phyloP scores from a whole-genome alignment of 2,113 vertebrate species.

The Odontesthes bonariensis region DNA sequence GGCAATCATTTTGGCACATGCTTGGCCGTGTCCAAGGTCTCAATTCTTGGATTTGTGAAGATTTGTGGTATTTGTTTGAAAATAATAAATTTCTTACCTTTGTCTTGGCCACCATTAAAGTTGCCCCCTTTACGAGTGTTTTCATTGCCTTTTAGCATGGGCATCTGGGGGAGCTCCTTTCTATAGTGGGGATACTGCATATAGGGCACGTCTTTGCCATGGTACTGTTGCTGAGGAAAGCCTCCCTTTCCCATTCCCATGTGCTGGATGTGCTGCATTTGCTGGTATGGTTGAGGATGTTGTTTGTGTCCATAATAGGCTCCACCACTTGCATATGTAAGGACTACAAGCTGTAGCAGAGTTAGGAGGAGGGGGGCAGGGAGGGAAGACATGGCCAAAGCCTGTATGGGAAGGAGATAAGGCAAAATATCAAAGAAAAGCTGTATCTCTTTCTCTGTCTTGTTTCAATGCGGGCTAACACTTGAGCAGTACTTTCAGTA shows the following conservation, averaged over 20 bases:
- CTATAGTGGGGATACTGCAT: slow-evolving; percentile 92
- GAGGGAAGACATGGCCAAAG: slow-evolving; percentile 72
- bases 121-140: slow-evolving; percentile 84
- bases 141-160: slow-evolving; percentile 89
- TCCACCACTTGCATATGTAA: slow-evolving; percentile 83
- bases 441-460: not conserved
- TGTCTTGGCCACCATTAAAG: slow-evolving; percentile 81
- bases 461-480: not conserved
- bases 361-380: slow-evolving; percentile 55
- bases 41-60: not conserved
- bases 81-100: slow-evolving; percentile 83
- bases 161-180: slow-evolving; percentile 91
- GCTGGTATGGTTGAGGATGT: slow-evolving; percentile 87
- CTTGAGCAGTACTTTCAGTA: not conserved
- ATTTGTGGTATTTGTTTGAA: not conserved
- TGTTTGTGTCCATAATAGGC: slow-evolving; percentile 95
- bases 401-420: slow-evolving; percentile 58
- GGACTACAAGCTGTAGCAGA: slow-evolving; percentile 81
- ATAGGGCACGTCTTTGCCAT: slow-evolving; percentile 91
- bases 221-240: slow-evolving; percentile 86
- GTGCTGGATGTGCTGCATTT: slow-evolving; percentile 91
- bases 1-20: not conserved
- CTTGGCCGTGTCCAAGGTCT: not conserved
- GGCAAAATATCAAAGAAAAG: slow-evolving; percentile 9
- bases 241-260: slow-evolving; percentile 89